Percentiles rank a stretch among this genome's conserved stretches.
phyloP scores from a whole-genome alignment of 2,888 invertebrate genomes.

The Dryobotodes eremita region DNA sequence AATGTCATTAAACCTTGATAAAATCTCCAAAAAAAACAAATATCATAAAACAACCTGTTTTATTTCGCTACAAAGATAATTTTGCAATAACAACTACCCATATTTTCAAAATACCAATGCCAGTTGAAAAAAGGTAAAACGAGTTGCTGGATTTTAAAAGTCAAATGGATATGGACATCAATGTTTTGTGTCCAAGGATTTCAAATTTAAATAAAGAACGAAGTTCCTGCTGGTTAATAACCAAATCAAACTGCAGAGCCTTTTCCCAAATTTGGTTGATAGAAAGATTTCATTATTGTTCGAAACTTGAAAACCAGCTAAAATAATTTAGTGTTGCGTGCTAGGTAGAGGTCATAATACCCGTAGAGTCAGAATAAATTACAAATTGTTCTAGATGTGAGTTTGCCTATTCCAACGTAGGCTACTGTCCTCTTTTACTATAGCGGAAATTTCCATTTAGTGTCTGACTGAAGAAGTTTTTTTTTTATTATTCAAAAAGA shows the following conservation, averaged over 20 bases:
- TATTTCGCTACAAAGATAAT: constrained; percentile 28
- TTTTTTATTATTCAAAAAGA: constrained; percentile 16
- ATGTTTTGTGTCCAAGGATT: constrained; percentile 35
- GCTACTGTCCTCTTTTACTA: constrained; percentile 53
- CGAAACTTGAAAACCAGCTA: neutral
- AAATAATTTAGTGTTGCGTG: constrained; percentile 37
- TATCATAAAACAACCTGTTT: constrained; percentile 10
- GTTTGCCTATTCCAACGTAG: constrained; percentile 37
- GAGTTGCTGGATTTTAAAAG: constrained; percentile 30
- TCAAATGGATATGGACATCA: constrained; percentile 8
- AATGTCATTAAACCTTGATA: constrained; percentile 28
- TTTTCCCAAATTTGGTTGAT: too few relatives aligned
- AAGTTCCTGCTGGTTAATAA: constrained; percentile 1
- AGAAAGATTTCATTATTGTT: constrained; percentile 30
- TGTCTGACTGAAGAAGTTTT: constrained; percentile 17
- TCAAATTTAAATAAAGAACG: constrained; percentile 3
- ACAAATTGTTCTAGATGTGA: constrained; percentile 45
- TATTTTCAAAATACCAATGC: constrained; percentile 47
- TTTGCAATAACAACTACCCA: constrained; percentile 28
- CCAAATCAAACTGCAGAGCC: neutral
- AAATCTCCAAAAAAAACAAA: constrained; percentile 26
- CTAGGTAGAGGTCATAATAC: constrained; percentile 26
- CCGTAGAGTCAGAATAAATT: constrained; percentile 40
- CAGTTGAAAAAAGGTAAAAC: constrained; percentile 34
- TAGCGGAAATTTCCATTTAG: constrained; percentile 45